Percentiles rank a stretch among this genome's conserved stretches.
phyloP scores from a whole-genome alignment of 2,797 vertebrate genomes.

The Urosaurus nigricauda region DNA sequence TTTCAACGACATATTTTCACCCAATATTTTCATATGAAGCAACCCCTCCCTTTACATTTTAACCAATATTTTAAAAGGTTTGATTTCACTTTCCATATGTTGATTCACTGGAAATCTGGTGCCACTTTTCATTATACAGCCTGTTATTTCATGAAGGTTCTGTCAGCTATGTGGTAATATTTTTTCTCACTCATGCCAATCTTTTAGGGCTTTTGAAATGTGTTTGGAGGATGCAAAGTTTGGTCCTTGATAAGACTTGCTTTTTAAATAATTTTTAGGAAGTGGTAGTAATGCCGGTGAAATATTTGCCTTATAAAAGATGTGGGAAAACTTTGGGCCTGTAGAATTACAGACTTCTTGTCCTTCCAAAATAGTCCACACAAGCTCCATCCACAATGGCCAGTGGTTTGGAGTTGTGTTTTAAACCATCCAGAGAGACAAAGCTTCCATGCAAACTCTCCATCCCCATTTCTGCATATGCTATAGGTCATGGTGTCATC shows the following conservation, averaged over 20 bases:
- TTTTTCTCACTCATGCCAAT: background rate
- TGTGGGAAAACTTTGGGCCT: background rate
- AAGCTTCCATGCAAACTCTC: too few species aligned
- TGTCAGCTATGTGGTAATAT: background rate
- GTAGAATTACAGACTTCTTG: background rate
- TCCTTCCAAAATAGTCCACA: too few species aligned
- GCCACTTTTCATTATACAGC: fast-evolving
- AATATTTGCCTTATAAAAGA: background rate
- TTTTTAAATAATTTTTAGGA: background rate
- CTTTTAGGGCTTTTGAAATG: background rate
- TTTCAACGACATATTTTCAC: conserved; percentile 21
- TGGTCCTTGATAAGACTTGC: background rate
- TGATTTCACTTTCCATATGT: conserved; percentile 5
- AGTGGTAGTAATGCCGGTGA: background rate
- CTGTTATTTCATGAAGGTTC: background rate
- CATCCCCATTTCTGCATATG: background rate
- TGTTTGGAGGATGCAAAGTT: background rate
- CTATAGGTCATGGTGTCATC: too few species aligned
- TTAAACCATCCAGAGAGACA: too few species aligned
- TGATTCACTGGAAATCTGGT: background rate
- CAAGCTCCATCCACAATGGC: too few species aligned
- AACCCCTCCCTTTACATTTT: background rate
- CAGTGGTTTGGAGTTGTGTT: too few species aligned
- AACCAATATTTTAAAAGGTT: background rate
- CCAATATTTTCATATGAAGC: background rate